Percentiles rank a stretch among this genome's conserved stretches.
These are phyloP conservation scores for Liopterus haemorrhoidalis DNA, from an alignment of 2,888 invertebrate species.

Conservation along the genomic window DNA sequence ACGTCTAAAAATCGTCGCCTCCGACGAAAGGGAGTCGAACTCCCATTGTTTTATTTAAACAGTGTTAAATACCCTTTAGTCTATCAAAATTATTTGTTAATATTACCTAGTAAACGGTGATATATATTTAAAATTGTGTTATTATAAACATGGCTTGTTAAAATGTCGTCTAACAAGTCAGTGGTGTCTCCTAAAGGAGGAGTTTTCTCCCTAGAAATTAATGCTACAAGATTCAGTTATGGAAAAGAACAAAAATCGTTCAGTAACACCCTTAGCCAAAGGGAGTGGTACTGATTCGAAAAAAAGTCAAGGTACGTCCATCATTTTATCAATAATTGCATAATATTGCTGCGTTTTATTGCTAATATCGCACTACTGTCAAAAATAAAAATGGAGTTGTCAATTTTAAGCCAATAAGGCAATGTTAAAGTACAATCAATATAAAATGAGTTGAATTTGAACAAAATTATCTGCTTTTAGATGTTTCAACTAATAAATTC, in stretches of 20 bases:
- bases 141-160: constrained; percentile 73
- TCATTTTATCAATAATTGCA: constrained; percentile 21
- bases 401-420: constrained; percentile 35
- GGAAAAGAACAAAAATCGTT: constrained; percentile 73
- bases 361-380: not conserved
- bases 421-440: constrained; percentile 1
- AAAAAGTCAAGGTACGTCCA: constrained; percentile 61
- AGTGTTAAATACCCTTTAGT: constrained; percentile 45
- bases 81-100: constrained; percentile 23
- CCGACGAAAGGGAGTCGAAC: constrained; percentile 60
- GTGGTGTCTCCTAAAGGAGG: constrained; percentile 67
- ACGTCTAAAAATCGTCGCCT: constrained; percentile 54
- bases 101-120: constrained; percentile 41
- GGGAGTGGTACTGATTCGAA: constrained; percentile 67
- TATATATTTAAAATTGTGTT: constrained; percentile 55
- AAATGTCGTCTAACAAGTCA: constrained; percentile 69
- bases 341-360: constrained; percentile 4
- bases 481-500: constrained; percentile 52
- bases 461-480: constrained; percentile 34
- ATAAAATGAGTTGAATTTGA: not conserved
- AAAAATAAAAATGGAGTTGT: constrained; percentile 12
- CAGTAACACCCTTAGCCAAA: constrained; percentile 64
- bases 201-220: constrained; percentile 54
- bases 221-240: constrained; percentile 57
- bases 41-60: constrained; percentile 41